Base-by-base conservation (phyloP, 2,888 invertebrate genomes). In the Iselma pallidipennis region DNA sequence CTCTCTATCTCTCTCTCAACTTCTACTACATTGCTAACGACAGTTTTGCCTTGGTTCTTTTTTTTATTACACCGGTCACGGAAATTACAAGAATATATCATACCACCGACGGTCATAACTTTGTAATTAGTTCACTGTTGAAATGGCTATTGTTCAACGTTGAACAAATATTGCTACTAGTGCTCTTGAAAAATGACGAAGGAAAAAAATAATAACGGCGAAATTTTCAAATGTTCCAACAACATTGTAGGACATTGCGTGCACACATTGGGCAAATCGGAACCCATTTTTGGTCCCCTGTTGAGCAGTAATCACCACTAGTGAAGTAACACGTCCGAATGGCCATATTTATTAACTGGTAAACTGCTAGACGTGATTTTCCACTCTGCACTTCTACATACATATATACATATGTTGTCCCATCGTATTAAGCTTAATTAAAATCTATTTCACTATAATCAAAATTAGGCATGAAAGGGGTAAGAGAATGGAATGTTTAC, bases 321-420 rank as follows among this genome's bases (percentile, higher is more conserved):
- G 12, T 28, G 5, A 29, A 28, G 57, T 59, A 57, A 57, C 58
- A 61, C 49, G 66, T 59, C 63, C 57, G 55, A 42, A 53, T 23
- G 55, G 52, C 50, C 49, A 53, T 62, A 65, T 64, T 65, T 65
- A 64, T 65, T 45, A 61, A 62, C 57, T 55, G 63, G 57, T 65
- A 64, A 64, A 68, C 69, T 69, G 59, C 61, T 66, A 59, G 63
- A 61, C 71, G 66, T 70, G 72, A 72, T 72, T 71, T 72, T 70
- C 71, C 71, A 71, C 71, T 72, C 64, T 68, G 66, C 66, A 66
- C 69, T 2, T 16, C 4, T 28, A 63, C 66, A 63, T 66, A 57
- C 55, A 37, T 5, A 45, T 12, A 45, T 1, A 45, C 2, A 23
- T 10, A 45, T 21, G 42, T 37, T 42, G 59, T 54, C 62, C 63